Conservation (phyloP, 2,113 vertebrate species). For the Dipodomys ordii region DNA sequence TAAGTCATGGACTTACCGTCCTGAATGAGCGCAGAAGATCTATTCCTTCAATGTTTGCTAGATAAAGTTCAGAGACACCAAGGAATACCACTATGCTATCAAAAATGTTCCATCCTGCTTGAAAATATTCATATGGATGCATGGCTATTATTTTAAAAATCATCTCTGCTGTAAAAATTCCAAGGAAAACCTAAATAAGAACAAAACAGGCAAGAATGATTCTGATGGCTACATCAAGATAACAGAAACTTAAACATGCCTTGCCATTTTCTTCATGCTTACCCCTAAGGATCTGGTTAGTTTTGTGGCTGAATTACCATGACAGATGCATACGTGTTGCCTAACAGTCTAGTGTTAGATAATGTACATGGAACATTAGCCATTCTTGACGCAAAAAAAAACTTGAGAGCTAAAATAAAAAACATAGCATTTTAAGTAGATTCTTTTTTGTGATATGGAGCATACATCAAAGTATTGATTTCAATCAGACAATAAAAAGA, state of each 20-base stretch:
- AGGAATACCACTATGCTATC: slow-evolving; percentile 90
- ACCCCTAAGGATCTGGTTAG: neutral
- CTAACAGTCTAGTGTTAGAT: neutral
- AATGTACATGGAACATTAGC: neutral
- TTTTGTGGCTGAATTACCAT: neutral
- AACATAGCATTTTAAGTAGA: neutral
- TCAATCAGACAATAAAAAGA: neutral
- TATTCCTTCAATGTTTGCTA: slow-evolving; percentile 80
- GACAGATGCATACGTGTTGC: neutral
- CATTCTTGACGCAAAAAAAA: neutral
- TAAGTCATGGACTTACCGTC: slow-evolving; percentile 85
- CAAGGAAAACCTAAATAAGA: slow-evolving; percentile 88
- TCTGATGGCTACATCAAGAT: neutral
- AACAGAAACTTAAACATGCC: neutral
- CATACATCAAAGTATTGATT: neutral
- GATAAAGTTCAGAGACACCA: slow-evolving; percentile 87
- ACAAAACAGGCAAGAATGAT: slow-evolving; percentile 37
- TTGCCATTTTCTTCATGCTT: neutral
- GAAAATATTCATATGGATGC: slow-evolving; percentile 92
- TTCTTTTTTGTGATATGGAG: neutral
- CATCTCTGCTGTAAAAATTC: slow-evolving; percentile 92
- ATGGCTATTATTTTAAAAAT: slow-evolving; percentile 91
- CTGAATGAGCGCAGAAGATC: slow-evolving; percentile 85
- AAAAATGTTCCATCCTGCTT: slow-evolving; percentile 92
- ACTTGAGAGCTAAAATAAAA: neutral